Evolutionary conservation across 2,888 invertebrate species (phyloP).

Genomic region (Parnassius mnemosyne): DNA sequence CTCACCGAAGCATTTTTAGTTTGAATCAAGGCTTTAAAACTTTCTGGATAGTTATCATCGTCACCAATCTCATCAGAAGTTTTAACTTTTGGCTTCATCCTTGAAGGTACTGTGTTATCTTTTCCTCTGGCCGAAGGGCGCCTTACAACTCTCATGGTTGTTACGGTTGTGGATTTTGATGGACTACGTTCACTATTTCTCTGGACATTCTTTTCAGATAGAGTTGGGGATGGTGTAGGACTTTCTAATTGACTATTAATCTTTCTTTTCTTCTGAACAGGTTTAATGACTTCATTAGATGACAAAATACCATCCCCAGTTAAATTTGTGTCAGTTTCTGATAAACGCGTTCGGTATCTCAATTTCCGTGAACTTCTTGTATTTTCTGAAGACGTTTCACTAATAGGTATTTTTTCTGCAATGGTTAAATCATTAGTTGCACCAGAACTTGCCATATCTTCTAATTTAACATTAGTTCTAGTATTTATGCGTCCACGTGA

Average conservation of each 20-base stretch:
- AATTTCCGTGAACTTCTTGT: constrained; percentile 59
- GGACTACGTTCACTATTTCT: constrained; percentile 11
- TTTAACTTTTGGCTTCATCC: constrained; percentile 19
- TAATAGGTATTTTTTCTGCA: constrained; percentile 57
- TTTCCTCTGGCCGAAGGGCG: constrained; percentile 14
- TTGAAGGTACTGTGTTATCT: constrained; percentile 6
- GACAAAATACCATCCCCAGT: constrained; percentile 59
- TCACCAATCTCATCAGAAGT: constrained; percentile 22
- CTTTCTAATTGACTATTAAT: constrained; percentile 47
- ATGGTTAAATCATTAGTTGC: constrained; percentile 60
- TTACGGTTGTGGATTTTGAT: constrained; percentile 4
- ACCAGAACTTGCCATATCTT: constrained; percentile 61
- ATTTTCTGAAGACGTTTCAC: constrained; percentile 52
- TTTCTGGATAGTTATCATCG: constrained; percentile 26
- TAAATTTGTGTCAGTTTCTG: constrained; percentile 67
- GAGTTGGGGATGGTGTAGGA: constrained; percentile 3
- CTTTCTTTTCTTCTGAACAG: constrained; percentile 63
- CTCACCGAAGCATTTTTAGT: constrained; percentile 79
- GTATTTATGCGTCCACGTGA: constrained; percentile 52
- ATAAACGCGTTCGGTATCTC: constrained; percentile 55
- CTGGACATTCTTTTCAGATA: constrained; percentile 9
- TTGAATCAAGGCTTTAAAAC: constrained; percentile 77
- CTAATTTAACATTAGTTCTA: constrained; percentile 48
- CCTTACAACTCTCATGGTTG: constrained; percentile 24
- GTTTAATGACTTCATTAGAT: constrained; percentile 55